A percentile compares a stretch with the other conserved stretches of the same genome.
These are phyloP conservation scores for Nylanderia fulva DNA, from an alignment of 1,140 invertebrate genomes.

Conservation along the genomic window DNA sequence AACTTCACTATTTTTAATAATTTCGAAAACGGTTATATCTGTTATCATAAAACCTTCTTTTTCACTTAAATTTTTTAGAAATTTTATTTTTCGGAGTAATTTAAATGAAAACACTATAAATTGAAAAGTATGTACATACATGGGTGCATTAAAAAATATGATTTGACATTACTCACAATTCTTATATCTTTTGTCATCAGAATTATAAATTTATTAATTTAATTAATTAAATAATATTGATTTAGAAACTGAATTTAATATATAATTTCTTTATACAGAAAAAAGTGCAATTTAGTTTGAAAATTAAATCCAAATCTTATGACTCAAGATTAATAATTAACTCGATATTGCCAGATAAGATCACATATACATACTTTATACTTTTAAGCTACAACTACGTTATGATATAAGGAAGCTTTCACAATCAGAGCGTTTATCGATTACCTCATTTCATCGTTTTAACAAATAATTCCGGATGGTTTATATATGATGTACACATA, in stretches of 20 bases:
- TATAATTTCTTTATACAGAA: not conserved
- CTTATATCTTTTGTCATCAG: not conserved
- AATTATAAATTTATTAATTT: not conserved
- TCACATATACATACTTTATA: not conserved
- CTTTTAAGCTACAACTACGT: conserved; percentile 40
- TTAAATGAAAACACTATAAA: not conserved
- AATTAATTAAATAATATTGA: not conserved
- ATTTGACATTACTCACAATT: not conserved
- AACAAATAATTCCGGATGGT: not conserved
- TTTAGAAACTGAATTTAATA: not conserved
- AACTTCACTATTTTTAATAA: too few species aligned
- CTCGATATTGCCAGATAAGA: not conserved
- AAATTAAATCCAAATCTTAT: not conserved
- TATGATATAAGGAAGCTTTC: conserved; percentile 40
- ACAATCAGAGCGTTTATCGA: conserved; percentile 63
- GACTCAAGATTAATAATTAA: not conserved
- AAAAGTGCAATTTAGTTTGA: not conserved
- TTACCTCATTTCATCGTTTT: conserved; percentile 41
- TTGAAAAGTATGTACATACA: not conserved
- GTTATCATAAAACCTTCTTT: not conserved
- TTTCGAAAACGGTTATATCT: too few species aligned
- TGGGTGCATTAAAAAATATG: too few species aligned
- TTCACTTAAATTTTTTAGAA: not conserved
- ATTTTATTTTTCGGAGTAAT: not conserved
- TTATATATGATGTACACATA: not conserved